phyloP scores from a whole-genome alignment of 2,888 invertebrate species.

The Mellilla xanthometata region DNA sequence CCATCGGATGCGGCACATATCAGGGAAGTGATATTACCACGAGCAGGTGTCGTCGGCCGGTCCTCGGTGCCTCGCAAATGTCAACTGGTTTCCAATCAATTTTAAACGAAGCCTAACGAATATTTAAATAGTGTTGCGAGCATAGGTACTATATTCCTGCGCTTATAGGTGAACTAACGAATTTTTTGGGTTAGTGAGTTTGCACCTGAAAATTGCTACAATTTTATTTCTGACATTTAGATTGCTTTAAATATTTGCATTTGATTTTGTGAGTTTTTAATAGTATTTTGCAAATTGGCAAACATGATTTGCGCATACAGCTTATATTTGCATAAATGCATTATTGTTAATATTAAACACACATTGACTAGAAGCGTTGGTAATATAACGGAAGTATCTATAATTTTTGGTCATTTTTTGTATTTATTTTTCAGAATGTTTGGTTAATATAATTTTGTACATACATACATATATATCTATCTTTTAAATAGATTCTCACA shows the following conservation, averaged over 20 bases:
- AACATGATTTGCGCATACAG: not conserved
- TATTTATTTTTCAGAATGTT: no score
- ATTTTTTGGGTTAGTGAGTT: conserved; percentile 12
- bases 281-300: not conserved
- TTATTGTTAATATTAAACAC: no score
- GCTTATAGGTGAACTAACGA: conserved; percentile 21
- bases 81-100: conserved; percentile 47
- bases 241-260: not conserved
- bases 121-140: conserved; percentile 32
- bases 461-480: no score
- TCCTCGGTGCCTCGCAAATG: conserved; percentile 58
- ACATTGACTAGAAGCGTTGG: no score
- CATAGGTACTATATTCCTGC: conserved; percentile 11
- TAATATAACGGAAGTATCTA: no score
- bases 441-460: no score
- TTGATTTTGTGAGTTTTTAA: conserved; percentile 2
- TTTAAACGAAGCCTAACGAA: conserved; percentile 33
- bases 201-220: conserved; percentile 2
- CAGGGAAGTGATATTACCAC: conserved; percentile 68
- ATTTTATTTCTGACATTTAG: conserved; percentile 3
- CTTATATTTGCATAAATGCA: no score
- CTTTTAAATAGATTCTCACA: no score
- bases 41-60: conserved; percentile 50
- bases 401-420: no score
- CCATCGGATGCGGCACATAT: conserved; percentile 57